Base-by-base conservation (phyloP, 2,113 vertebrate genomes). In the Pterocles orientalis region DNA sequence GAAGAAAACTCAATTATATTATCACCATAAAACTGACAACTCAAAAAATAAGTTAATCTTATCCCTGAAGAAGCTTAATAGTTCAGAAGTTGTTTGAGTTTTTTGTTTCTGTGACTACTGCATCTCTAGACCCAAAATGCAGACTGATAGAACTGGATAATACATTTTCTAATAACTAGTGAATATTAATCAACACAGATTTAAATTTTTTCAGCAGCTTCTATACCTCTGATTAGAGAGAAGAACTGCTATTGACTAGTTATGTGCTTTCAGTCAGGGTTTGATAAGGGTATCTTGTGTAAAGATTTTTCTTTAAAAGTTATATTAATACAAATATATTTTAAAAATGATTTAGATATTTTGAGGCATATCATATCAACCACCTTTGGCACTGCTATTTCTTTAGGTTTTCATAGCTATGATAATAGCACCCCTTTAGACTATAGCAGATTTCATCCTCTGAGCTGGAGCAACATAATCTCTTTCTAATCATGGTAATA, bases 21-120 rank as follows among this genome's bases (percentile, higher is more conserved):
- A 36, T 91, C 57, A 89, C 71, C 28, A 79, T 82, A 90, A 96
- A 95, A 77, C 48, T 79, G 72, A 92, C 12, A 75, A 62, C 47
- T 92, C 79, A 64, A n/a, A 78, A 70, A 94, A 73, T 3, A 91
- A 94, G 29, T 68, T 10, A 69, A 19, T 43, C 6, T 39, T 65
- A 85, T 73, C 78, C 9, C 1, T 78, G 50, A 71, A 94, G 47
- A 65, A 41, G 36, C 29, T 72, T 75, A 66, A 65, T 23, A 58
- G 62, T 81, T 73, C 3, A 9, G 29, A 41, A 82, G 16, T 36
- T 81, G 11, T 29, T 62, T n/a, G 15, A 0, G 34, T 12, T n/a
- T 58, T 47, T 78, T 61, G 3, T n/a, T 75, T 76, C 39, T 65
- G 14, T 56, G 39, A 34, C 17, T 80, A 26, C 17, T 51, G 2